Percentiles rank a stretch among this genome's conserved stretches.
Evolutionary conservation across 2,797 vertebrate species (phyloP).

Genomic region (Tiaroga cobitis): DNA sequence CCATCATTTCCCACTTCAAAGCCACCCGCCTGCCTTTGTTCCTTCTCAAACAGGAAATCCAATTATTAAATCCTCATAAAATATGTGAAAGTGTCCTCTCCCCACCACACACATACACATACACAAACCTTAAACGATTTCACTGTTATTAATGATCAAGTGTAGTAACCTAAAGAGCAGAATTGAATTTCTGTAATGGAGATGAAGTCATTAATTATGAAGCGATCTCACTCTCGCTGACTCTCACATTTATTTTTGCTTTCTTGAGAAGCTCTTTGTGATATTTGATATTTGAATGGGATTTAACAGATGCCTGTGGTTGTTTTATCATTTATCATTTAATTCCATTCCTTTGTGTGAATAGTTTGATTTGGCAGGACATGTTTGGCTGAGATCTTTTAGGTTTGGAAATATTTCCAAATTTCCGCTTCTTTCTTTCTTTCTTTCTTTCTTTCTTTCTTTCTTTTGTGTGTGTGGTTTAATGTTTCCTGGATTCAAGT

Average conservation of each 20-base stretch:
- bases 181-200: conserved; percentile 46
- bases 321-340: conserved; percentile 42
- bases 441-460: neutral
- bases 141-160: conserved; percentile 55
- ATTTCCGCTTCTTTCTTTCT: neutral
- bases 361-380: conserved; percentile 5
- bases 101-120: neutral
- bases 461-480: neutral
- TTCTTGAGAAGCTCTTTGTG: conserved; percentile 30
- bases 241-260: conserved; percentile 17
- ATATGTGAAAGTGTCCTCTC: conserved; percentile 4
- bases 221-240: conserved; percentile 31
- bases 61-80: conserved; percentile 52
- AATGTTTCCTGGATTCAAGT: neutral
- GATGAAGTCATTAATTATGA: conserved; percentile 48
- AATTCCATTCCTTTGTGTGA: conserved; percentile 19
- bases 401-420: neutral
- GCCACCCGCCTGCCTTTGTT: conserved; percentile 17
- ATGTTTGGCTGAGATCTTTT: neutral
- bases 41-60: conserved; percentile 62
- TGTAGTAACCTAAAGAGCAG: conserved; percentile 36
- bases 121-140: conserved; percentile 11
- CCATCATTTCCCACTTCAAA: conserved; percentile 33
- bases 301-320: conserved; percentile 45
- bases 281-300: conserved; percentile 44